These are phyloP conservation scores for Ellobius talpinus DNA, from an alignment of 2,113 vertebrate genomes.

Conservation along the genomic window DNA sequence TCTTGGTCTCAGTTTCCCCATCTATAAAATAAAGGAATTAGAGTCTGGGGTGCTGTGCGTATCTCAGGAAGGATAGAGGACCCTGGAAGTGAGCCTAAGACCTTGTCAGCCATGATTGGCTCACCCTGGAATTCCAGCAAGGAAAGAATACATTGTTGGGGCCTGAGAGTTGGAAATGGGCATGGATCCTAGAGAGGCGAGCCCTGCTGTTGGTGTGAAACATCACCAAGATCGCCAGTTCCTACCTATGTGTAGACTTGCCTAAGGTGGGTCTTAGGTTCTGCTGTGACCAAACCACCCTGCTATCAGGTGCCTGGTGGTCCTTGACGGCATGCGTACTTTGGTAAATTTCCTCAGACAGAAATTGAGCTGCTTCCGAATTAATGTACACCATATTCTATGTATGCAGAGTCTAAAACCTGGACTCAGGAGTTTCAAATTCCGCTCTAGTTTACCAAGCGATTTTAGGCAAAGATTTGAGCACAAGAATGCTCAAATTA, in stretches of 20 bases:
- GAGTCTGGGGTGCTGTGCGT: background rate
- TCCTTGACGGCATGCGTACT: background rate
- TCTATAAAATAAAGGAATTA: background rate
- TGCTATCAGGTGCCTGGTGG: background rate
- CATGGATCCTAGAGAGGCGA: background rate
- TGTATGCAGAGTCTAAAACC: background rate
- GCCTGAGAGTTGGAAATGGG: background rate
- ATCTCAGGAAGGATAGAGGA: background rate
- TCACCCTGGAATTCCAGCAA: background rate
- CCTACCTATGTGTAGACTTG: background rate
- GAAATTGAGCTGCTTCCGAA: background rate
- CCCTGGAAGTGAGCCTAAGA: background rate
- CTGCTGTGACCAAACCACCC: background rate
- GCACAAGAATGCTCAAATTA: background rate
- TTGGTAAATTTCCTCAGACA: conserved; percentile 15
- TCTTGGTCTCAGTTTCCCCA: background rate
- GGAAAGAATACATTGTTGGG: background rate
- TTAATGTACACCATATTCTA: background rate
- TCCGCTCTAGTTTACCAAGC: background rate
- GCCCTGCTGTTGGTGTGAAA: background rate
- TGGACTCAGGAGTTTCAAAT: background rate
- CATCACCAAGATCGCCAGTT: background rate
- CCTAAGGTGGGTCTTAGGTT: background rate
- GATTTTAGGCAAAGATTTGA: background rate
- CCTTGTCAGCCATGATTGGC: background rate